Evolutionary conservation across 2,888 invertebrate species (phyloP).

Genomic region (Ornithoptera priamus): DNA sequence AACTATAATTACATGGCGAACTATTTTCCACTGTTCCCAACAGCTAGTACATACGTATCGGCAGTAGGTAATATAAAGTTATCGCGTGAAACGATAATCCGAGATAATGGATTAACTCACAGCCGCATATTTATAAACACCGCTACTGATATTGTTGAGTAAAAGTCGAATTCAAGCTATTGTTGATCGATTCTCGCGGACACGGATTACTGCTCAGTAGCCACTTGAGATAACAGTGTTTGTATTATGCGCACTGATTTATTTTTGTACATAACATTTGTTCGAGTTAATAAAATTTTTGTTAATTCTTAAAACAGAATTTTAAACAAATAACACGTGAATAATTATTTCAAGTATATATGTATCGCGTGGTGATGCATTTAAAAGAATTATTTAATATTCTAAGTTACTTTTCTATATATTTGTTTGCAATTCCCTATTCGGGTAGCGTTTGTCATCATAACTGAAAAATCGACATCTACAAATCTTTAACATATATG

Average conservation of each 20-base stretch:
- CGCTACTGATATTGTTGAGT: constrained; percentile 60
- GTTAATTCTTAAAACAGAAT: background rate
- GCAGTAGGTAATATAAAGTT: constrained; percentile 59
- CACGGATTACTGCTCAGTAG: constrained; percentile 24
- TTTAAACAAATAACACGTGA: background rate
- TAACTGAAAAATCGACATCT: no score
- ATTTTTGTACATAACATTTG: constrained; percentile 15
- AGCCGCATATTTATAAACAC: constrained; percentile 71
- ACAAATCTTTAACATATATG: no score
- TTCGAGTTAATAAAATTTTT: background rate
- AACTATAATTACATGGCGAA: background rate
- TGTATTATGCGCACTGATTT: constrained; percentile 27
- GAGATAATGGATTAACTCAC: constrained; percentile 75
- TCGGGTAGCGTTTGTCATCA: no score
- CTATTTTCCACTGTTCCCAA: constrained; percentile 21
- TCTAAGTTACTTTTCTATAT: no score
- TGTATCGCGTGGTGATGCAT: no score
- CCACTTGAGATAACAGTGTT: constrained; percentile 28
- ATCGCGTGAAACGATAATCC: constrained; percentile 73
- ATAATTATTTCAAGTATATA: no score
- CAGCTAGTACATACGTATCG: constrained; percentile 39
- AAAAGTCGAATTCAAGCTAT: constrained; percentile 51
- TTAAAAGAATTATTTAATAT: no score
- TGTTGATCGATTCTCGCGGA: constrained; percentile 47
- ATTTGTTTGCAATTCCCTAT: no score